phyloP scores from a whole-genome alignment of 1,140 invertebrate genomes.

The Rhagoletis pomonella region DNA sequence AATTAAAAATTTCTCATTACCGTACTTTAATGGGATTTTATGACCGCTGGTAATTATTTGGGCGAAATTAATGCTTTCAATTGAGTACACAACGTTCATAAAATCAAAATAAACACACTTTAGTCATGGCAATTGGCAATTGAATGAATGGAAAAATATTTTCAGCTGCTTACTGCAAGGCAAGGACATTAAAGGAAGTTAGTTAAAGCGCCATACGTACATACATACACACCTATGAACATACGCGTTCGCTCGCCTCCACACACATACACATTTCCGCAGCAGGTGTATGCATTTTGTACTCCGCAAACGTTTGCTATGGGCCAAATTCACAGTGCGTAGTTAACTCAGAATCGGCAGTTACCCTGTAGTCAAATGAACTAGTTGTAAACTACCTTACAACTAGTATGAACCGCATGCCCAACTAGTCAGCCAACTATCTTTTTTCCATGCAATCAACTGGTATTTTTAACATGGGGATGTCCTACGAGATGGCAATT shows the following conservation, averaged over 20 bases:
- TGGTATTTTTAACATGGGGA: no score
- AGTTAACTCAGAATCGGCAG: no score
- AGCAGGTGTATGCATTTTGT: neutral
- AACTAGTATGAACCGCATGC: no score
- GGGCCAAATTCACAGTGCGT: no score
- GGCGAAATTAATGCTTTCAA: slow-evolving; percentile 44
- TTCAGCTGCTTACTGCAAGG: neutral
- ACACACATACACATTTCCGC: neutral
- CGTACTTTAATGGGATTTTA: slow-evolving; percentile 11
- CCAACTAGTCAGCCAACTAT: no score
- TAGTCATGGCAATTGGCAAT: slow-evolving; percentile 46
- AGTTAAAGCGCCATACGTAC: neutral
- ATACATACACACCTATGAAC: neutral
- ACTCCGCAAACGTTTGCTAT: neutral
- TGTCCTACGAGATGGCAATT: no score
- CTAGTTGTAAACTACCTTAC: no score
- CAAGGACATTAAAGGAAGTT: neutral
- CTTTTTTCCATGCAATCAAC: no score
- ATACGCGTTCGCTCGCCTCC: neutral
- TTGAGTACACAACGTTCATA: slow-evolving; percentile 37
- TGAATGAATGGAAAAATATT: slow-evolving; percentile 39
- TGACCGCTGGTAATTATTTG: slow-evolving; percentile 11
- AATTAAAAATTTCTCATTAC: slow-evolving; percentile 36
- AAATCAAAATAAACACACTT: slow-evolving; percentile 52
- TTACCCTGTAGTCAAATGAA: no score